Evolutionary conservation across 2,888 invertebrate genomes (phyloP).

Genomic region (Aquatica leii): DNA sequence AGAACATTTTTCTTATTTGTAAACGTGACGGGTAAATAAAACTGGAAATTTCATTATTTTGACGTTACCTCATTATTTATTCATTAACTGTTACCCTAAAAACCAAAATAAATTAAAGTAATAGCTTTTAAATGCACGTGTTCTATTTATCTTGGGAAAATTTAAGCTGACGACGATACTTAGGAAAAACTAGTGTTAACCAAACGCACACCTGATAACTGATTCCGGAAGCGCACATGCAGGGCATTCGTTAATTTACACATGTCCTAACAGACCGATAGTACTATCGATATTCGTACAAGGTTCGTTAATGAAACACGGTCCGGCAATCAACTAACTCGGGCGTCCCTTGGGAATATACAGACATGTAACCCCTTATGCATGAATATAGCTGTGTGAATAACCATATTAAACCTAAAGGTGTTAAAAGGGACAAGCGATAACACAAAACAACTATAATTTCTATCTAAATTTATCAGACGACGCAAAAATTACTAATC

Average conservation of each 20-base stretch:
- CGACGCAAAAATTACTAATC: too few relatives aligned
- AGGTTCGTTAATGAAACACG: conserved; percentile 60
- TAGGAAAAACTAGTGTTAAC: too few relatives aligned
- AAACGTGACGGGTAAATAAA: conserved; percentile 16
- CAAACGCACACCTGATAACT: conserved; percentile 23
- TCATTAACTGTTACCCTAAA: not conserved
- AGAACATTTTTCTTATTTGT: conserved; percentile 16
- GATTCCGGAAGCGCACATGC: conserved; percentile 31
- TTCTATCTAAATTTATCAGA: not conserved
- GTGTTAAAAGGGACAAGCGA: too few relatives aligned
- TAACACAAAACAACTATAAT: not conserved
- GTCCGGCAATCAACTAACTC: conserved; percentile 55
- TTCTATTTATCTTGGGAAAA: conserved; percentile 6
- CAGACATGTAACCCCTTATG: conserved; percentile 30
- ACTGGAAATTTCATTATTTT: not conserved
- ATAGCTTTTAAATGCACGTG: conserved; percentile 4
- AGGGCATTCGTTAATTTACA: conserved; percentile 40
- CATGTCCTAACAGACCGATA: conserved; percentile 46
- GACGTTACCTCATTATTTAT: not conserved
- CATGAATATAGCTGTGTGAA: conserved; percentile 2
- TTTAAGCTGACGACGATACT: too few relatives aligned
- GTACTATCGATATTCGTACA: conserved; percentile 51
- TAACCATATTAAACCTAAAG: not conserved
- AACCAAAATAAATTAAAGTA: not conserved
- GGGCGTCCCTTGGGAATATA: conserved; percentile 31